Evolutionary conservation across 35 echinoderm and acorn worm species (phyloP), one percentile per base, ranked within the genome.

Genomic region (Amphiura filiformis): DNA sequence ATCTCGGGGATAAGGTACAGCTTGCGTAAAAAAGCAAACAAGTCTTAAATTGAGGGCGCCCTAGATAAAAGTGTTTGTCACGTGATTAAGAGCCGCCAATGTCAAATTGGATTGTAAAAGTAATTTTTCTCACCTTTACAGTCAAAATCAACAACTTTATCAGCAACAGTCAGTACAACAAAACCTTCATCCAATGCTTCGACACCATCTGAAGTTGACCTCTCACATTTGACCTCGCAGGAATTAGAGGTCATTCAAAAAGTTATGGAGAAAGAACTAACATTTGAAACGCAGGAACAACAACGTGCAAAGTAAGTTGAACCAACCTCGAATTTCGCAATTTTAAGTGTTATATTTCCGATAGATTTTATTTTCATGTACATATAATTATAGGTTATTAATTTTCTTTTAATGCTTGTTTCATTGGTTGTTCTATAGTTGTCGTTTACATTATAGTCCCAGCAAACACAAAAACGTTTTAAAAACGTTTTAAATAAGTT

Each of bases 151-250:
- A 4, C 61, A 26, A 13, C 61, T 18, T 30, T n/a, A 13, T 11
- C 61, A 26, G 0, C 38, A 38, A 81, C 36, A 17, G 34, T 13
- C 77, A 31, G 7, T n/a, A n/a, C 22, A 1, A 78, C 0, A 42
- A 81, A 81, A 42, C 18, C 4, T 22, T 39, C 37, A 22, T 39
- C 38, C 17, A 38, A 32, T 38, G 39, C 79, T 39, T 41, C 36
- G 17, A 81, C 83, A 26, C 83, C 64, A 23, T 56, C 83, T 36
- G 83, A 85, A 56, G 47, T 85, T 85, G 83, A 85, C 56, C 83
- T 85, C 65, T 85, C 83, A 85, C 83, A 85, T 75, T 64, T 85
- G 83, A 85, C 57, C 83, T 65, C 83, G 35, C 49, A 85, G 37
- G 83, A 85, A 85, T 37, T 85, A 23, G 83, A 61, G 35, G 83